Evolutionary conservation across 1,140 invertebrate genomes (phyloP), one percentile per base, ranked within the genome.

Genomic region (Drosophila pseudoobscura): DNA sequence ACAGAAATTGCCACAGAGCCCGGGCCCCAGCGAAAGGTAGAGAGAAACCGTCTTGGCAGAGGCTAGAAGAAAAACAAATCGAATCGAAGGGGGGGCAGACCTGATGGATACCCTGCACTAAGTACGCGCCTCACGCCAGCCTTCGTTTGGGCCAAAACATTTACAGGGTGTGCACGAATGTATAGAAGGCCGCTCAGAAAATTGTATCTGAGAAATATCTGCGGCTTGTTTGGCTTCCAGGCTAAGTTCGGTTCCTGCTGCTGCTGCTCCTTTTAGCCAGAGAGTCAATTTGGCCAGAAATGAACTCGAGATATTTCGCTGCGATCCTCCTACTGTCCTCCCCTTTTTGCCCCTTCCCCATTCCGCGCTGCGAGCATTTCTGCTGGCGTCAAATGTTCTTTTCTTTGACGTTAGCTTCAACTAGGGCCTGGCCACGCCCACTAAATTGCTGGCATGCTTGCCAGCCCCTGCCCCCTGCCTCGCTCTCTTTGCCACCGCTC

Each of bases 261-360:
- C 51, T 58, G 17, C 53, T 74, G 57, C 46, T 79, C 46, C 60
- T 74, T 76, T 65, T 39, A 47, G 70, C 82, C 72, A 68, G 78
- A 88, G 78, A 88, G 83, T 88, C 82, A 87, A 88, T 87, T 87
- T 87, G 75, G 80, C 83, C 82, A 82, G 83, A 83, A 87, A 87
- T 88, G 83, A 87, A 88, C 78, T 88, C 59, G 64, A 62, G 75
- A 85, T 80, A 88, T 87, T 75, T 58, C 29, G 4, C 49, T 61
- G 52, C 64, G 52, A 80, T 69, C 50, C 56, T 41, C 29, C 50
- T 41, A 3, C 31, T 35, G 31, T 35, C 31, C 31, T 0, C 31
- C 31, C 31, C 8, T 3, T 35, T 35, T 9, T 9, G 0, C 29
- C 1, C 29, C 31, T 3, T 35, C 43, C 44, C 3, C 35, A 13